Percentiles rank a stretch among this genome's conserved stretches.
These are phyloP conservation scores for Brachionus angularis DNA, from an alignment of 1,140 invertebrate genomes.

Conservation along the genomic window DNA sequence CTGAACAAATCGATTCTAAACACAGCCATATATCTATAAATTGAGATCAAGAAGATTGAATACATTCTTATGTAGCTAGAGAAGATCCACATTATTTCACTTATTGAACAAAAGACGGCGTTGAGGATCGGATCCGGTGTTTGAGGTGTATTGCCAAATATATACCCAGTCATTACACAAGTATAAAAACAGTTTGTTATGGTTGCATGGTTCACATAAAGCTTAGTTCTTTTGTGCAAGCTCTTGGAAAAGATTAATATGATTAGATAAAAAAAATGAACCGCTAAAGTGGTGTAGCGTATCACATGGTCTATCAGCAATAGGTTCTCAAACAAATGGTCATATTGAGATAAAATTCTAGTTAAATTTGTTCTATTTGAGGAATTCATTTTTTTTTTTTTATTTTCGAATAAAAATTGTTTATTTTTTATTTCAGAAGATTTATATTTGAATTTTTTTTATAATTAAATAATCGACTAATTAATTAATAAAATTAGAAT, in stretches of 20 bases:
- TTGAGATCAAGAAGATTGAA: conserved; percentile 1
- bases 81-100: conserved; percentile 33
- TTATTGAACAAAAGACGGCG: background rate
- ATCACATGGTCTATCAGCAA: background rate
- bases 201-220: conserved; percentile 23
- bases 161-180: conserved; percentile 5
- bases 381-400: conserved; percentile 7
- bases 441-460: no score
- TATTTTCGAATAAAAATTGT: conserved; percentile 8
- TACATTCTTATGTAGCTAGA: conserved; percentile 14
- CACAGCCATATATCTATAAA: conserved; percentile 10
- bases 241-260: conserved; percentile 1
- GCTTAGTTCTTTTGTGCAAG: conserved; percentile 8
- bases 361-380: background rate
- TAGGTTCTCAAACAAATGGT: background rate
- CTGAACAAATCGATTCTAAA: background rate
- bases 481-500: no score
- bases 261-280: background rate
- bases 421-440: no score
- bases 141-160: conserved; percentile 12
- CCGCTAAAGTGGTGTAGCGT: background rate
- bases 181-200: conserved; percentile 14
- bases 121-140: background rate
- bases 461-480: no score
- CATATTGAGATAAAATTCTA: no score